Conservation (phyloP, 35 echinoderm and acorn worm genomes). For the Ophioderma brevispina region DNA sequence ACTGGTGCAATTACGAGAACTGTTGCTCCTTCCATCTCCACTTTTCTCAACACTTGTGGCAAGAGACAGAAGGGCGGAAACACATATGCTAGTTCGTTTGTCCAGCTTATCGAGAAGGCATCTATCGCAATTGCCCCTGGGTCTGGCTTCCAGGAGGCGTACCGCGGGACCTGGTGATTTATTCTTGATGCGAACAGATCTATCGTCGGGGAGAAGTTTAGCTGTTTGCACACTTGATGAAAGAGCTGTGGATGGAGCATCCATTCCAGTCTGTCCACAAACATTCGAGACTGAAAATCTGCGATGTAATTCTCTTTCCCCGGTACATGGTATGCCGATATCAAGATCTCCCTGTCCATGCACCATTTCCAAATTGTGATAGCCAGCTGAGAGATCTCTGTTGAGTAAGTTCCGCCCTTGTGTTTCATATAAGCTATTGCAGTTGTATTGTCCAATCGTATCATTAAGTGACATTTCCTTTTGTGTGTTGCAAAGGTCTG, state of each 20-base stretch:
- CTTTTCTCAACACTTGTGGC: conserved; percentile 34
- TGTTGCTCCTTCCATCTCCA: conserved; percentile 35
- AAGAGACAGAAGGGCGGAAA: conserved; percentile 71
- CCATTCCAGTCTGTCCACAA: conserved; percentile 76
- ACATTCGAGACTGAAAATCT: conserved; percentile 50
- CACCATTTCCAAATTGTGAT: conserved; percentile 57
- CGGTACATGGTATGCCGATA: conserved; percentile 59
- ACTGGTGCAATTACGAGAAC: conserved; percentile 6
- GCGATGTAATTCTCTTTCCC: conserved; percentile 43
- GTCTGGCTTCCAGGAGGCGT: too few species aligned
- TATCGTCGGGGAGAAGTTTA: too few species aligned
- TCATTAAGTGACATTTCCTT: conserved; percentile 7
- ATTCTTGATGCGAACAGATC: too few species aligned
- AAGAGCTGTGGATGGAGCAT: conserved; percentile 33
- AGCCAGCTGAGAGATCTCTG: too few species aligned
- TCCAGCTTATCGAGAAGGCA: too few species aligned
- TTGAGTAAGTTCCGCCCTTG: conserved; percentile 28
- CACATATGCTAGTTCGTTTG: conserved; percentile 48
- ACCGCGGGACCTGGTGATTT: too few species aligned
- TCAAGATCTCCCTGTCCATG: conserved; percentile 21
- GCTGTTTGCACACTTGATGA: neutral
- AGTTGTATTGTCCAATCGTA: conserved; percentile 42
- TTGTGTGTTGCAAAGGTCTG: too few species aligned
- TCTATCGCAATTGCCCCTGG: too few species aligned
- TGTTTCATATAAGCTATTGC: conserved; percentile 41